A percentile compares a stretch with the other conserved stretches of the same genome.
phyloP scores from a whole-genome alignment of 2,113 vertebrate genomes.

The Cathartes aura region DNA sequence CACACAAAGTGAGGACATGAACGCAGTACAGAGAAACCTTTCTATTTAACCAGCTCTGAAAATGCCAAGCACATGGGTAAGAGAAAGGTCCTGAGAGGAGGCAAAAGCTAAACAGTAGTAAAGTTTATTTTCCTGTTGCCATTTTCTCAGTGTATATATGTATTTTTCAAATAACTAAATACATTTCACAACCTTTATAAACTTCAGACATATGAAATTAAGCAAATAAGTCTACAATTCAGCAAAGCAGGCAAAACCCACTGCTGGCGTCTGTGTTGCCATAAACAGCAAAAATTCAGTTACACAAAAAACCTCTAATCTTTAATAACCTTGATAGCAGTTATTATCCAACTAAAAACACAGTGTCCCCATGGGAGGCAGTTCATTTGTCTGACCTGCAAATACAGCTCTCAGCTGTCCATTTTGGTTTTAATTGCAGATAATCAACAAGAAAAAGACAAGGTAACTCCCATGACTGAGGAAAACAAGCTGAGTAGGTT shows the following conservation, averaged over 20 bases:
- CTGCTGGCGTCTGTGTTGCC: neutral
- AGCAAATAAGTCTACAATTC: neutral
- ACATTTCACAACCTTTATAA: neutral
- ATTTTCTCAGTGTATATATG: neutral
- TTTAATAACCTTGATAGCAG: neutral
- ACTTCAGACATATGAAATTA: neutral
- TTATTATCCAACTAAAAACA: neutral
- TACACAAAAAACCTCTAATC: neutral
- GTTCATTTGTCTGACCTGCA: neutral
- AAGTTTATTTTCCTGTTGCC: neutral
- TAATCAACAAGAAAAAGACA: neutral
- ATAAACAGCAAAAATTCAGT: neutral
- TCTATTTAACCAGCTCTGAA: neutral
- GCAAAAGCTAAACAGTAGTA: neutral
- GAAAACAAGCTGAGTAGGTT: neutral
- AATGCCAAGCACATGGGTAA: neutral
- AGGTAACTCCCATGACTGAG: neutral
- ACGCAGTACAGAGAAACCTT: neutral
- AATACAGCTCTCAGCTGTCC: neutral
- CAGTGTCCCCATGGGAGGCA: neutral
- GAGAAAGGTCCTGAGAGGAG: neutral
- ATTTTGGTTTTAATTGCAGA: neutral
- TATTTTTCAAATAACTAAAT: neutral
- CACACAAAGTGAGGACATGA: rapidly evolving
- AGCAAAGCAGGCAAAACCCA: neutral